Percentiles rank a stretch among this genome's conserved stretches.
phyloP scores from a whole-genome alignment of 2,888 invertebrate species.

The Elmis aenea region DNA sequence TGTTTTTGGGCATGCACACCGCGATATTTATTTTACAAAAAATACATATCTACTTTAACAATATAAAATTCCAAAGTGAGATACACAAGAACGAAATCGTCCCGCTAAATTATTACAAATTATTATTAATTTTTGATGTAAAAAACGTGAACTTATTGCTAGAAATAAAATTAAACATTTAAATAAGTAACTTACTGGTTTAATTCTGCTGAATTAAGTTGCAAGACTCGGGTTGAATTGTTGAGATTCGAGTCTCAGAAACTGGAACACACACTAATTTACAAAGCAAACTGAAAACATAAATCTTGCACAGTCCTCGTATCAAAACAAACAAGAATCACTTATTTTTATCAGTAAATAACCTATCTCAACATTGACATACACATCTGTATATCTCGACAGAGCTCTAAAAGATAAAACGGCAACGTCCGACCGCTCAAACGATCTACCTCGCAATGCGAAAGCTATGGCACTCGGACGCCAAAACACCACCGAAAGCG shows the following conservation, averaged over 20 bases:
- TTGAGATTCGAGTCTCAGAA: background rate
- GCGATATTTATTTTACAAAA: too few relatives aligned
- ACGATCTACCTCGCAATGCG: constrained; percentile 20
- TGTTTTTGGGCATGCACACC: too few relatives aligned
- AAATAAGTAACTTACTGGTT: constrained; percentile 1
- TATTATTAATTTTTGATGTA: too few relatives aligned
- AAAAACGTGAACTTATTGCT: too few relatives aligned
- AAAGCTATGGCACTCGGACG: constrained; percentile 22
- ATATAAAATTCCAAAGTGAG: too few relatives aligned
- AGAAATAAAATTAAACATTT: too few relatives aligned
- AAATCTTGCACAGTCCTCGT: constrained; percentile 12
- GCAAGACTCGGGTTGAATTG: too few relatives aligned
- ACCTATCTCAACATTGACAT: constrained; percentile 16
- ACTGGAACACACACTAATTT: constrained; percentile 9
- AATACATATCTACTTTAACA: too few relatives aligned
- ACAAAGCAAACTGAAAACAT: constrained; percentile 14
- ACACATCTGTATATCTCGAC: constrained; percentile 7
- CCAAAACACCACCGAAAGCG: constrained; percentile 11
- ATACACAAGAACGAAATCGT: too few relatives aligned
- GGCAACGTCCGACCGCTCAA: constrained; percentile 9
- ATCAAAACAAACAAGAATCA: constrained; percentile 16
- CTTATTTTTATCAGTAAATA: constrained; percentile 14
- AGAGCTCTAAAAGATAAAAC: constrained; percentile 4
- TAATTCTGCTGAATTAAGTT: too few relatives aligned
- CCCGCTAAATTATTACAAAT: too few relatives aligned